Evolutionary conservation across 2,797 vertebrate species (phyloP).

Genomic region (Mastacembelus armatus): DNA sequence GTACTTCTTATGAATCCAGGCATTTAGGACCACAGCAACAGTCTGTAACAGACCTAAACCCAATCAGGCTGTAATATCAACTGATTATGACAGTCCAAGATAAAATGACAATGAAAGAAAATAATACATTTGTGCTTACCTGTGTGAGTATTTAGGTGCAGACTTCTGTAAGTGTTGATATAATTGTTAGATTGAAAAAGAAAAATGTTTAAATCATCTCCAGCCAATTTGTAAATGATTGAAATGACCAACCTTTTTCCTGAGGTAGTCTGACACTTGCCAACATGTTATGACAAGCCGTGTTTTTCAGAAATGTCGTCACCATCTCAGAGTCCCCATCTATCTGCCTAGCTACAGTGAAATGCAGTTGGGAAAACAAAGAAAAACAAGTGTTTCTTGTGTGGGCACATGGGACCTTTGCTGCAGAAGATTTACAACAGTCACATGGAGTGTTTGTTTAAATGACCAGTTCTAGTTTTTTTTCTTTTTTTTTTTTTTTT

Average conservation of each 20-base stretch:
- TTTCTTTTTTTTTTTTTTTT: too few relatives aligned
- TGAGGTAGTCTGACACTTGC: slow-evolving; percentile 30
- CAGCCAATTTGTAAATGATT: neutral
- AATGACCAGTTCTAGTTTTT: neutral
- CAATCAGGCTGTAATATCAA: neutral
- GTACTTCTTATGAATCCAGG: neutral
- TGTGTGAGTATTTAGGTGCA: slow-evolving; percentile 40
- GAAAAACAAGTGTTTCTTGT: accelerated
- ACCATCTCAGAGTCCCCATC: slow-evolving; percentile 22
- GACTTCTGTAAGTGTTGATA: slow-evolving; percentile 43
- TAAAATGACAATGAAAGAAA: neutral
- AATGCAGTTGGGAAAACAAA: neutral
- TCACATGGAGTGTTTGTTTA: neutral
- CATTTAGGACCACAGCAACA: neutral
- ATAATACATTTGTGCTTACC: slow-evolving; percentile 10
- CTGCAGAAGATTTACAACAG: neutral
- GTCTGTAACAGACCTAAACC: slow-evolving; percentile 22
- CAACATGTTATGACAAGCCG: slow-evolving; percentile 23
- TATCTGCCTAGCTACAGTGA: slow-evolving; percentile 38
- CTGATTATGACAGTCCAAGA: neutral
- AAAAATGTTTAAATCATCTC: neutral
- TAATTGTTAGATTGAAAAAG: neutral
- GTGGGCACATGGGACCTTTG: accelerated
- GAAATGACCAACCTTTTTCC: slow-evolving; percentile 53
- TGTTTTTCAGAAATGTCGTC: slow-evolving; percentile 39